phyloP scores from a whole-genome alignment of 2,113 vertebrate species.

The Myocastor coypus region DNA sequence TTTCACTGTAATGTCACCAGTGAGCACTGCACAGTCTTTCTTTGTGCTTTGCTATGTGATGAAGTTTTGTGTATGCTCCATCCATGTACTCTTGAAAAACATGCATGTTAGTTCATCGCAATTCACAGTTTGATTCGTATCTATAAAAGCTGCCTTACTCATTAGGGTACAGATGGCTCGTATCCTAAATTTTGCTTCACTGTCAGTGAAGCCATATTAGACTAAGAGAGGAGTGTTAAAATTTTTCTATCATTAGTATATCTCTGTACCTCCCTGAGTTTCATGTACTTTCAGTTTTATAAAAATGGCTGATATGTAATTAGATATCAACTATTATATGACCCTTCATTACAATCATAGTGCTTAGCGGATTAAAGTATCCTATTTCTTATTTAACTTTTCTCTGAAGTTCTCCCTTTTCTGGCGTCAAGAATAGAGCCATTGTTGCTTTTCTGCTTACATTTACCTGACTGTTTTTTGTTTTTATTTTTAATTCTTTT shows the following conservation, averaged over 20 bases:
- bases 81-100: background rate
- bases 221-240: background rate
- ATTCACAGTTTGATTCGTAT: background rate
- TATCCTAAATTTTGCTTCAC: background rate
- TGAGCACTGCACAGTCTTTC: background rate
- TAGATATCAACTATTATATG: background rate
- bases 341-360: background rate
- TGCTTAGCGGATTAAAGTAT: background rate
- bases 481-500: background rate
- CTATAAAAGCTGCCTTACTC: background rate
- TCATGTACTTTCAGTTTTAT: slow-evolving; percentile 10
- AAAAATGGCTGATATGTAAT: background rate
- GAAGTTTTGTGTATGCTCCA: background rate
- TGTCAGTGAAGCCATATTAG: background rate
- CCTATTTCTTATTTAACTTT: background rate
- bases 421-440: background rate
- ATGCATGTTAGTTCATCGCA: background rate
- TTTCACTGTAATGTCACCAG: background rate
- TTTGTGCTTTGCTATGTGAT: background rate
- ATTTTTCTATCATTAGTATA: background rate
- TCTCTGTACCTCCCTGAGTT: background rate
- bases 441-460: background rate
- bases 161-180: background rate
- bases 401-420: background rate
- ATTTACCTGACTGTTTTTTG: background rate